Conservation (phyloP, 2,797 vertebrate genomes). For the Sebastes hubbsi region DNA sequence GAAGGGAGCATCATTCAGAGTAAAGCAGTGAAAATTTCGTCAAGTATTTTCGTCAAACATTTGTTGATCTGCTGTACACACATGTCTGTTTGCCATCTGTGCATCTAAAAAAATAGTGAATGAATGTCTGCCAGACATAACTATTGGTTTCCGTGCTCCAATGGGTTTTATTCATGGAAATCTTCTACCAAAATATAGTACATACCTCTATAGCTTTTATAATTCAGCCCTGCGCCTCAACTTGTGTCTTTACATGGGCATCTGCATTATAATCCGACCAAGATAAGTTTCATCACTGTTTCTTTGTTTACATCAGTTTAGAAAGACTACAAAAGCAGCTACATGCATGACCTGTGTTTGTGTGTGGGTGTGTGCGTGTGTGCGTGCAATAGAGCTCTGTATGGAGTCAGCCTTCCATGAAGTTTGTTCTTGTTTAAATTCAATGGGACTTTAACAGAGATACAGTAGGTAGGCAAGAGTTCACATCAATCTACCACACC, state of each 20-base stretch:
- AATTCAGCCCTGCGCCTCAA: not conserved
- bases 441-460: not conserved
- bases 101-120: not conserved
- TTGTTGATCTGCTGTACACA: not conserved
- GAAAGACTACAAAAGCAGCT: conserved; percentile 1
- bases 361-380: not conserved
- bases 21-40: not conserved
- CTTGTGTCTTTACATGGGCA: not conserved
- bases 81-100: not conserved
- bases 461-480: not conserved
- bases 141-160: not conserved
- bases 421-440: not conserved
- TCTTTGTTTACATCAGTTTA: not conserved
- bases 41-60: not conserved
- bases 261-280: not conserved
- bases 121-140: not conserved
- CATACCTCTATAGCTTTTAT: not conserved
- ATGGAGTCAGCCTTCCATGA: not conserved
- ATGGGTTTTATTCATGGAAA: not conserved
- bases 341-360: not conserved
- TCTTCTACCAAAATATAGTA: not conserved
- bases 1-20: not conserved
- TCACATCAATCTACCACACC: not conserved
- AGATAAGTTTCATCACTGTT: not conserved
- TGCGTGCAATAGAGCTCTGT: not conserved